phyloP scores from a whole-genome alignment of 2,113 vertebrate genomes.

The Typhlomys cinereus region DNA sequence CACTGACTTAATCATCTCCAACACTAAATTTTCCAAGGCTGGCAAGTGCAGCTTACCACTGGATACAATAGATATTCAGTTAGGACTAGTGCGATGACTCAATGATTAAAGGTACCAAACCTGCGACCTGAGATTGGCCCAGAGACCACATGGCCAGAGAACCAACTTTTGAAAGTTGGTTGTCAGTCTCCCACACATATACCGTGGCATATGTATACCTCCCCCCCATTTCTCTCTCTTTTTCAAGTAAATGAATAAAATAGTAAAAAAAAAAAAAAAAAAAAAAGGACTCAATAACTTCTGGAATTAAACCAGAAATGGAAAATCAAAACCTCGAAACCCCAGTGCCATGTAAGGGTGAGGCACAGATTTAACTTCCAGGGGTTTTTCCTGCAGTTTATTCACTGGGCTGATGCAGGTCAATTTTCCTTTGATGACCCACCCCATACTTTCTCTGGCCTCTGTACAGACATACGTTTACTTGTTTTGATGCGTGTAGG shows the following conservation, averaged over 20 bases:
- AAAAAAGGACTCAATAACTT: conserved; percentile 20
- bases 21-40: neutral
- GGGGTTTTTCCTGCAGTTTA: neutral
- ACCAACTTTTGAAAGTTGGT: too few relatives aligned
- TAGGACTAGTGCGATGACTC: too few relatives aligned
- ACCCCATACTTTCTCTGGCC: neutral
- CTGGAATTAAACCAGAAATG: neutral
- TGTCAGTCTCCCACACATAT: too few relatives aligned
- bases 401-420: neutral
- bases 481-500: neutral
- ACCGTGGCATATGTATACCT: too few relatives aligned
- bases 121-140: too few relatives aligned
- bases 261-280: too few relatives aligned
- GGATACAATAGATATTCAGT: too few relatives aligned
- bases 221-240: neutral
- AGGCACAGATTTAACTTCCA: neutral
- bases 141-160: too few relatives aligned
- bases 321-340: neutral
- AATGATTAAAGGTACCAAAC: too few relatives aligned
- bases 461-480: neutral
- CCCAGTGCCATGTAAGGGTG: neutral
- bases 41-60: neutral
- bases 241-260: neutral
- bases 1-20: neutral
- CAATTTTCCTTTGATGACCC: neutral